Percentiles rank a stretch among this genome's conserved stretches.
These are phyloP conservation scores for Uromys caudimaculatus DNA, from an alignment of 2,797 vertebrate species.

Conservation along the genomic window DNA sequence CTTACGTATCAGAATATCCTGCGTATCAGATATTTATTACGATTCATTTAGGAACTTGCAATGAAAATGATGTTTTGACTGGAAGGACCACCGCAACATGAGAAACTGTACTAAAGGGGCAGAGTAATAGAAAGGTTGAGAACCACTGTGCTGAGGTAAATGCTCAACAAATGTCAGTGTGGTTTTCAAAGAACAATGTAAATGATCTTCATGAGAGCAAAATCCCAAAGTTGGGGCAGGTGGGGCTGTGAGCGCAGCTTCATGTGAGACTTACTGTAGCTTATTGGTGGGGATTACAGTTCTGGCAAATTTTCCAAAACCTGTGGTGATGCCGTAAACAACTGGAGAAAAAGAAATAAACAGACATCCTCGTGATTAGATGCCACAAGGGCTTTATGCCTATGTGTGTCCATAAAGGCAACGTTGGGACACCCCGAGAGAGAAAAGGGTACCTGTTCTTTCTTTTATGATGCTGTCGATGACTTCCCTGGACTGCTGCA, in stretches of 20 bases:
- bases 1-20: neutral
- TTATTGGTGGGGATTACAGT: constrained; percentile 96
- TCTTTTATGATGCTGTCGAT: constrained; percentile 96
- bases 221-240: neutral
- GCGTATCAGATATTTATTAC: neutral
- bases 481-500: constrained; percentile 93
- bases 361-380: neutral
- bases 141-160: neutral
- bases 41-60: neutral
- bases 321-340: constrained; percentile 98
- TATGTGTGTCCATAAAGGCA: neutral
- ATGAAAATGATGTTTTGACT: neutral
- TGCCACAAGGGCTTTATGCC: neutral
- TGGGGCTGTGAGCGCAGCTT: neutral
- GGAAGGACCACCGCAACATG: neutral
- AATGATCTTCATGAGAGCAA: neutral
- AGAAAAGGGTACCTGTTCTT: constrained; percentile 91
- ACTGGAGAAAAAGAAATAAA: constrained; percentile 88
- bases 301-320: constrained; percentile 98
- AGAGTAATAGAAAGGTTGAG: neutral
- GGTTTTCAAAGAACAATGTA: neutral
- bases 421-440: neutral
- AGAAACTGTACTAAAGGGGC: neutral
- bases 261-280: constrained; percentile 90
- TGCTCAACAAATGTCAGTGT: neutral